These are phyloP conservation scores for Ceratosolen solmsi DNA, from an alignment of 1,140 invertebrate species.

Conservation along the genomic window DNA sequence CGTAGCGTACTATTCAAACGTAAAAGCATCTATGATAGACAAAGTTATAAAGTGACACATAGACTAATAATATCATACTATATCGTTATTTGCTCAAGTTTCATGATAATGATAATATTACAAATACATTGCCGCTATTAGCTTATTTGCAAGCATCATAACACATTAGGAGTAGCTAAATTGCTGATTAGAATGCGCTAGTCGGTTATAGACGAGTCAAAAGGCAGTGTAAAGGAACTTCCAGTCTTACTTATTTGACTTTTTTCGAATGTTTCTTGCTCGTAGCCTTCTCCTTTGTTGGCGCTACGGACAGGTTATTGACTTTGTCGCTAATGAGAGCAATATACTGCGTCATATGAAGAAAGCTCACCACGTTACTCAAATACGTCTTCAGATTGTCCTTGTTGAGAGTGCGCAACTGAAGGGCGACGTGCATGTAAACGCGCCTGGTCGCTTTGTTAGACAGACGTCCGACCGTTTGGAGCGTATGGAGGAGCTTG, in stretches of 20 bases:
- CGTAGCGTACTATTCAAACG: too few relatives aligned
- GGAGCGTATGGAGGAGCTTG: constrained; percentile 79
- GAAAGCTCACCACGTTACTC: constrained; percentile 76
- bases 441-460: constrained; percentile 80
- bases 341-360: constrained; percentile 75
- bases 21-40: too few relatives aligned
- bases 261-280: neutral
- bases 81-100: neutral
- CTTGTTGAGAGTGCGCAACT: constrained; percentile 75
- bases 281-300: neutral
- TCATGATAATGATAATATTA: neutral
- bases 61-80: too few relatives aligned
- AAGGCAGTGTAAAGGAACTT: neutral
- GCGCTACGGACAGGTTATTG: neutral
- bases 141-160: neutral
- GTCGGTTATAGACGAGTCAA: neutral
- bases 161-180: neutral
- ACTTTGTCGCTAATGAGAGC: neutral
- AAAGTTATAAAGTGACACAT: too few relatives aligned
- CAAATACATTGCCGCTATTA: neutral
- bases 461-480: constrained; percentile 81
- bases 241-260: neutral
- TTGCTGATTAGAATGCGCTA: neutral
- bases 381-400: constrained; percentile 78
- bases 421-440: constrained; percentile 77